phyloP scores from a whole-genome alignment of 2,888 invertebrate species.

The Cephus pulcher region DNA sequence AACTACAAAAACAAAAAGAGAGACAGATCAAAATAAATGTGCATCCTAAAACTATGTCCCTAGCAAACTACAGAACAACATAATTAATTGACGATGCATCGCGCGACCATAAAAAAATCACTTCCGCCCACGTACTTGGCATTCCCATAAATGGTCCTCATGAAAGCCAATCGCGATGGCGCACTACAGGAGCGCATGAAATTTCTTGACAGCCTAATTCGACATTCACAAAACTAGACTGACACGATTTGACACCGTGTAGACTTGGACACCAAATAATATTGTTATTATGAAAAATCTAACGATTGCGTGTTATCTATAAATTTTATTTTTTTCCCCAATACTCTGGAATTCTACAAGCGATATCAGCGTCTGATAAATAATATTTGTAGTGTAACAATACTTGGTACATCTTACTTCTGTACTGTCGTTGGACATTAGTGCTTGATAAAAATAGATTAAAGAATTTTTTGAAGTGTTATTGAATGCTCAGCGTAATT shows the following conservation, averaged over 20 bases:
- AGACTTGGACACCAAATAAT: background rate
- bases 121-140: background rate
- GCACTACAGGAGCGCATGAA: background rate
- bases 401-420: background rate
- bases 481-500: background rate
- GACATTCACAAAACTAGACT: background rate
- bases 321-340: background rate
- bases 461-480: background rate
- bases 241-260: background rate
- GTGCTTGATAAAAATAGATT: background rate
- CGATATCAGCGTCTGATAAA: background rate
- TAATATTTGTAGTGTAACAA: background rate
- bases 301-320: background rate
- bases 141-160: background rate
- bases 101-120: constrained; percentile 8
- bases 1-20: constrained; percentile 41
- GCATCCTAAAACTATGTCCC: background rate
- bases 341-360: background rate
- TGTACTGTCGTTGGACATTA: background rate
- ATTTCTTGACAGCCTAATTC: background rate
- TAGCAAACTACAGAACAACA: background rate
- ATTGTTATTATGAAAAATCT: background rate
- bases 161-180: background rate
- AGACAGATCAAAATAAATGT: background rate
- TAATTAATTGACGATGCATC: constrained; percentile 14